Evolutionary conservation across 2,797 vertebrate genomes (phyloP), one percentile per base, ranked within the genome.

Genomic region (Poecilia wingei): DNA sequence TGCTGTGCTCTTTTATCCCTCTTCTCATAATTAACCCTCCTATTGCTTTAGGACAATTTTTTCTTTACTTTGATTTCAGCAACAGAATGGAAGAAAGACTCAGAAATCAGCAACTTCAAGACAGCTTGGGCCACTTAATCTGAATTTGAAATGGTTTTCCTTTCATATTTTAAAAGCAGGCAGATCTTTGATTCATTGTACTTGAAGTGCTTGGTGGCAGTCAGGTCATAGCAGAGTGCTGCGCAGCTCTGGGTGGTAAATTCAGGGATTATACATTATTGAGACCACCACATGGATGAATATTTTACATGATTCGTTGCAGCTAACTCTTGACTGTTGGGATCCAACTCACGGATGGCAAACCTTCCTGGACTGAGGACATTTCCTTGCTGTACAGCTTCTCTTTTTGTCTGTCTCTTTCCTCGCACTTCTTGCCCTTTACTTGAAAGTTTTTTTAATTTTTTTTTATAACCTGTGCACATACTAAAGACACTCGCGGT

Each of bases 241-340:
- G 88, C 82, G 76, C 82, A 88, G 87, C 89, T 83, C 76, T 72
- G 83, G 87, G 80, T 91, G 87, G 86, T 91, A 93, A 93, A 92
- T 88, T 89, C 83, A 89, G 82, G 84, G 87, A 92, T 93, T 82
- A 93, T 95, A 86, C 88, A 94, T 94, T 94, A 95, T 95, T 94
- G 88, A 94, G 80, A 70, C 82, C 39, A 84, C 70, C 81, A 83
- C 87, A 91, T 68, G 83, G 84, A 94, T 94, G 80, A 93, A 95
- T 94, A 93, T 94, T 95, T 94, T 87, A 94, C 92, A 90, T 59
- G 86, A 87, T 82, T 93, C 79, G 86, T 90, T 74, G 74, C 79
- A 39, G 82, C 85, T 79, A 84, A 87, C 25, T 66, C 39, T 2
- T 70, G 6, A 82, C 59, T 78, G 64, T 82, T 82, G 79, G 79